Conservation (phyloP, 2,113 vertebrate species). For the Phaetusa simplex region DNA sequence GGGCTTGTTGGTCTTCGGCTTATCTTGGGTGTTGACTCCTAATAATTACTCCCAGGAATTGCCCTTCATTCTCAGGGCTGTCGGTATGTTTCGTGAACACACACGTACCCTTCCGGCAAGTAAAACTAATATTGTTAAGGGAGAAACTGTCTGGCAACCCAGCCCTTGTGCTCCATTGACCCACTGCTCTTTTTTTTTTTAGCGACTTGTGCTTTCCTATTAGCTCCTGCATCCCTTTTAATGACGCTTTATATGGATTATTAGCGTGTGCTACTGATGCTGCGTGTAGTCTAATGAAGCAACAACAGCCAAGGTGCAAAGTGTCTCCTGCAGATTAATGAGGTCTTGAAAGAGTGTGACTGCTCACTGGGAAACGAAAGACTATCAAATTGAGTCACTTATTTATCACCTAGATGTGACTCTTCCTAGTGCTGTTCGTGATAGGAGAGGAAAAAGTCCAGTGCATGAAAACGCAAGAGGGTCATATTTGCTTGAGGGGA, state of each 20-base stretch:
- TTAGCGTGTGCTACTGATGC: not conserved
- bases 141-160: not conserved
- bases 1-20: not conserved
- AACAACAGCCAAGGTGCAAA: not conserved
- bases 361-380: not conserved
- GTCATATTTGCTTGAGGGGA: not conserved
- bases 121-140: not conserved
- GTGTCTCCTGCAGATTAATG: slow-evolving; percentile 38
- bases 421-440: not conserved
- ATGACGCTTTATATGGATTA: not conserved
- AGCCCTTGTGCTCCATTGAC: not conserved
- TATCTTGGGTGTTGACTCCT: not conserved
- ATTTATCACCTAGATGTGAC: not conserved
- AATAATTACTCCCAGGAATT: not conserved
- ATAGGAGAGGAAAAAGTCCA: not conserved
- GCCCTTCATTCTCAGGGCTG: not conserved
- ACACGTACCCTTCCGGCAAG: not conserved
- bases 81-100: not conserved
- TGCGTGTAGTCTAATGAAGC: slow-evolving; percentile 18
- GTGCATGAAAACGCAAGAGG: not conserved
- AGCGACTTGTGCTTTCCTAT: not conserved
- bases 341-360: slow-evolving; percentile 13
- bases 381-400: not conserved
- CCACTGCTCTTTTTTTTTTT: not conserved
- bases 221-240: not conserved